Conservation (phyloP, 1,140 invertebrate species). For the Brachionus paranguensis region DNA sequence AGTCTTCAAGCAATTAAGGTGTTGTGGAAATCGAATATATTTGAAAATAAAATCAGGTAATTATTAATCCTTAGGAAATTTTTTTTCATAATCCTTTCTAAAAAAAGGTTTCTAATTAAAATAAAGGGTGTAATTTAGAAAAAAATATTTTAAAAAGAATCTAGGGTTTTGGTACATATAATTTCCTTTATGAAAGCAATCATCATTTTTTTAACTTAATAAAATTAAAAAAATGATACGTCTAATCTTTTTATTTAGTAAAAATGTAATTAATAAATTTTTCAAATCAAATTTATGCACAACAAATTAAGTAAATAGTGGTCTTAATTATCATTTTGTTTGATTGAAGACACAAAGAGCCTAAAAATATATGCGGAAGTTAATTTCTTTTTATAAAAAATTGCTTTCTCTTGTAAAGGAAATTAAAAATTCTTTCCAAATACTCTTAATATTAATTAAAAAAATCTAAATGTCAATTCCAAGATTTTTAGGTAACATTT, state of each 20-base stretch:
- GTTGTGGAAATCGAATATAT: conserved; percentile 36
- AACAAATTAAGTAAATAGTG: neutral
- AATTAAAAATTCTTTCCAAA: neutral
- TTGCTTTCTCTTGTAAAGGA: neutral
- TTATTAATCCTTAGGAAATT: neutral
- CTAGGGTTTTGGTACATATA: neutral
- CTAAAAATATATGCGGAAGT: neutral
- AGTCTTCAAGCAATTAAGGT: conserved; percentile 36
- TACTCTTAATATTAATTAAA: neutral
- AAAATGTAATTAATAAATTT: neutral
- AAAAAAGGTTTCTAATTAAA: neutral
- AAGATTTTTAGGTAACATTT: neutral
- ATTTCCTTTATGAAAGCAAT: neutral
- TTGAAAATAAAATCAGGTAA: conserved; percentile 40
- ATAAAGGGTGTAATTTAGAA: neutral
- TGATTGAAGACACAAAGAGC: neutral
- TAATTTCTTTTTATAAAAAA: neutral
- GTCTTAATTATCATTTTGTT: neutral
- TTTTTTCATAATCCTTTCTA: neutral
- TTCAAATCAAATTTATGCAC: neutral
- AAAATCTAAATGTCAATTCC: neutral
- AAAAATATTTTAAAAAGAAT: neutral
- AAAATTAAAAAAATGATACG: neutral
- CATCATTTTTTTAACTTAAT: neutral
- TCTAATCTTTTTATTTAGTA: too few species aligned